Conservation (phyloP, 2,797 vertebrate genomes). For the Rhynchotus rufescens region DNA sequence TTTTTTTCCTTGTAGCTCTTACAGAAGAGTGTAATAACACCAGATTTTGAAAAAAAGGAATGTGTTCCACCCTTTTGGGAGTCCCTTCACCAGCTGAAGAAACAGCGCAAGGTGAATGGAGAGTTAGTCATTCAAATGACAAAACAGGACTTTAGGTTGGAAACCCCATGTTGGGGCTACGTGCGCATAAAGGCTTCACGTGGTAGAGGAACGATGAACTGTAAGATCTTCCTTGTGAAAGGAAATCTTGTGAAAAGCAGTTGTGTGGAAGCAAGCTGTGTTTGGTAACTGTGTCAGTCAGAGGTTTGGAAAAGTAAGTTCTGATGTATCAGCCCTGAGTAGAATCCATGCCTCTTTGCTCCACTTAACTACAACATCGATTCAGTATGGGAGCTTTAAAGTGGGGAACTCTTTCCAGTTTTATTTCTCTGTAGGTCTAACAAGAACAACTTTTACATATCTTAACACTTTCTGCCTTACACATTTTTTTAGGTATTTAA, state of each 20-base stretch:
- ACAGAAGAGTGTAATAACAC: slow-evolving; percentile 90
- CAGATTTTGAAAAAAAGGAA: slow-evolving; percentile 93
- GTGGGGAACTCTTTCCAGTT: background rate
- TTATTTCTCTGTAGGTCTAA: background rate
- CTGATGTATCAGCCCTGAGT: background rate
- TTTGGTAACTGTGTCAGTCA: background rate
- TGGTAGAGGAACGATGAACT: background rate
- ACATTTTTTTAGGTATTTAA: background rate
- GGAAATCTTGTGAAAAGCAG: background rate
- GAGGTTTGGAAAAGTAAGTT: background rate
- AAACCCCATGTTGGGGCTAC: background rate
- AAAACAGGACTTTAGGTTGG: background rate
- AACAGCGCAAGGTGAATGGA: slow-evolving; percentile 87
- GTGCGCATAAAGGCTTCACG: background rate
- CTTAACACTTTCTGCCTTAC: background rate
- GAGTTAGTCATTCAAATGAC: background rate
- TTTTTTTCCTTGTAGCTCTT: slow-evolving; percentile 83
- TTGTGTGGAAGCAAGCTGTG: background rate
- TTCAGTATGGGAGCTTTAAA: background rate
- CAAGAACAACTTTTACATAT: background rate
- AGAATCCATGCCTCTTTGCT: background rate
- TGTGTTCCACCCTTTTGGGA: slow-evolving; percentile 88
- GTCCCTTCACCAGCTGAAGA: slow-evolving; percentile 86
- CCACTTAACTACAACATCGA: background rate
- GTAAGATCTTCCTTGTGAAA: background rate